Evolutionary conservation across 2,113 vertebrate genomes (phyloP), one percentile per base, ranked within the genome.

Genomic region (Atractosteus spatula): DNA sequence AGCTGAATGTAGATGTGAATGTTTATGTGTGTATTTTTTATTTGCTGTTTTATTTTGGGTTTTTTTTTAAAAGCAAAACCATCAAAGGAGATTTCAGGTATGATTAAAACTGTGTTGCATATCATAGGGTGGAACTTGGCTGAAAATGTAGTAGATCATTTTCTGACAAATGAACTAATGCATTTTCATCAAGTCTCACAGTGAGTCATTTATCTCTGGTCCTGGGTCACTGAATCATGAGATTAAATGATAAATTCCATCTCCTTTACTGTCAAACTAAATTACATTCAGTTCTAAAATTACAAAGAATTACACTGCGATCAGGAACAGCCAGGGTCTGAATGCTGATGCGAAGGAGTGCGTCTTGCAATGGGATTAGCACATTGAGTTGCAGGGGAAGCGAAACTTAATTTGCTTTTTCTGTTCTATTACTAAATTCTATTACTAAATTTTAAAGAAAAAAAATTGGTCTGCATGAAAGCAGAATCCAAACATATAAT

Each of bases 171-270:
- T 0, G 69, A 77, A 76, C 72, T 73, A 84, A 85, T 86, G 83
- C 74, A 78, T 90, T 91, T 88, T 92, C 89, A 88, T 89, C 84
- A 89, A 3, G 69, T 81, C 86, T 85, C 79, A 74, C 85, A 88
- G 84, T 73, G 67, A 84, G 14, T 13, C 71, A 66, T 89, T 83
- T 75, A 73, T 87, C 81, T 82, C 79, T 55, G n/a, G 62, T 57
- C 69, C 83, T 84, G 82, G 68, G 71, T 70, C 73, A 86, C 71
- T 79, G 83, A 87, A 87, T 89, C 80, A 76, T 77, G 77, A 81
- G 84, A 87, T 86, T 85, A 84, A 82, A 86, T 65, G 86, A 86
- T 91, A 88, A 78, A 70, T 75, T 85, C 86, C 88, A 86, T 80
- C 82, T 87, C 78, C 87, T 87, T 83, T 85, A 80, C 82, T 90